A percentile compares a stretch with the other conserved stretches of the same genome.
phyloP scores from a whole-genome alignment of 1,140 invertebrate genomes.

The Theocolax elegans region DNA sequence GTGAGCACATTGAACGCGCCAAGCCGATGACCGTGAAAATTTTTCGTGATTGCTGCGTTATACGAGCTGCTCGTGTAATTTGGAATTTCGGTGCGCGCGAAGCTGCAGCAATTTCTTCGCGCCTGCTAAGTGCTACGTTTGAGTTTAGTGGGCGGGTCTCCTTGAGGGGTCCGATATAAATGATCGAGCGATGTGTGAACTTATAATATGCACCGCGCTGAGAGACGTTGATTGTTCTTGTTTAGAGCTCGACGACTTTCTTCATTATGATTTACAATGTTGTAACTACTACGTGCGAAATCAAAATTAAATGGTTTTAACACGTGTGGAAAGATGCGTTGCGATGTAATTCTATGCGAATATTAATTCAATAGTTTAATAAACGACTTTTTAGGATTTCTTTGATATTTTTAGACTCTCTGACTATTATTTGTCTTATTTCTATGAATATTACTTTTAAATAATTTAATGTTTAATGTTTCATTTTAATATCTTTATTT shows the following conservation, averaged over 20 bases:
- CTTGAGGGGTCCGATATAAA: neutral
- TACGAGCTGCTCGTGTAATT: neutral
- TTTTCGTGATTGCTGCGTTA: slow-evolving; percentile 8
- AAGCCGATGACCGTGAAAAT: slow-evolving; percentile 39
- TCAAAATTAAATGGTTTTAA: too few relatives aligned
- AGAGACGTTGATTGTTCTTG: slow-evolving; percentile 6
- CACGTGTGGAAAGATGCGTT: too few relatives aligned
- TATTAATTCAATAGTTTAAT: too few relatives aligned
- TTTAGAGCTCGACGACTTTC: neutral
- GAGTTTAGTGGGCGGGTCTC: neutral
- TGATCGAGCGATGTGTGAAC: neutral
- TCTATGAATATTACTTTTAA: too few relatives aligned
- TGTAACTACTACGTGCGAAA: too few relatives aligned
- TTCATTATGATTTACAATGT: too few relatives aligned
- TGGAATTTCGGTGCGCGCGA: slow-evolving; percentile 13
- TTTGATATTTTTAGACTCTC: too few relatives aligned
- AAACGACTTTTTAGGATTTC: too few relatives aligned
- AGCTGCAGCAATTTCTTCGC: neutral
- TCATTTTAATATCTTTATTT: too few relatives aligned
- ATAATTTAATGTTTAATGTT: too few relatives aligned
- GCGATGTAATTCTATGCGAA: too few relatives aligned
- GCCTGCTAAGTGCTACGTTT: neutral
- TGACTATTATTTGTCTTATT: too few relatives aligned
- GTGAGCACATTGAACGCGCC: slow-evolving; percentile 38
- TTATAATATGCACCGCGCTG: neutral